Evolutionary conservation across 2,113 vertebrate species (phyloP).

Genomic region (Poicephalus gulielmi): DNA sequence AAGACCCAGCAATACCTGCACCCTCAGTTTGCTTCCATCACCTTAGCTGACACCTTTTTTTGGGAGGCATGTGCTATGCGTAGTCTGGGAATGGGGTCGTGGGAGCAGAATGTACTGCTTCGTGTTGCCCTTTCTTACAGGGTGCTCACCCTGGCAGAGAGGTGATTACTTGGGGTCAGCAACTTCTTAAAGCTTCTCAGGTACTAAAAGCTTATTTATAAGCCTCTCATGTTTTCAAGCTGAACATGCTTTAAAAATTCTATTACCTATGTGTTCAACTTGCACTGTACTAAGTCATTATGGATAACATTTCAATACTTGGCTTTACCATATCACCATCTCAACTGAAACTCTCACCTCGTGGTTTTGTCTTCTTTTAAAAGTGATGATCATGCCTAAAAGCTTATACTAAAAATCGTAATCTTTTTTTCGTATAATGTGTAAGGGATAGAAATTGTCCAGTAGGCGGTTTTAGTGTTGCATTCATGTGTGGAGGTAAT

Average conservation of each 20-base stretch:
- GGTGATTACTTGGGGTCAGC: neutral
- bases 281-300: neutral
- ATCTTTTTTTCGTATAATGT: neutral
- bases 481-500: neutral
- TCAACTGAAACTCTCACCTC: neutral
- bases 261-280: neutral
- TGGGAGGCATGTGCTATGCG: fast-evolving
- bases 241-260: neutral
- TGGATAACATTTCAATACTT: neutral
- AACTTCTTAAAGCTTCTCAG: neutral
- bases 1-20: neutral
- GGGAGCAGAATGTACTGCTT: fast-evolving
- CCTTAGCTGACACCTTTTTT: neutral
- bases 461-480: neutral
- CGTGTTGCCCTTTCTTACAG: neutral
- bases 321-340: neutral
- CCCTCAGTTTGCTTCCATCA: neutral
- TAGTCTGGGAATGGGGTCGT: neutral
- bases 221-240: neutral
- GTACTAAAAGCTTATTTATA: neutral
- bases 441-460: neutral
- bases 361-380: neutral
- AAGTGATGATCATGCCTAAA: neutral
- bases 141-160: neutral
- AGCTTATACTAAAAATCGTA: neutral